A percentile compares a stretch with the other conserved stretches of the same genome.
Conservation (phyloP, 1,140 invertebrate genomes). For the Drosophila aff. region DNA sequence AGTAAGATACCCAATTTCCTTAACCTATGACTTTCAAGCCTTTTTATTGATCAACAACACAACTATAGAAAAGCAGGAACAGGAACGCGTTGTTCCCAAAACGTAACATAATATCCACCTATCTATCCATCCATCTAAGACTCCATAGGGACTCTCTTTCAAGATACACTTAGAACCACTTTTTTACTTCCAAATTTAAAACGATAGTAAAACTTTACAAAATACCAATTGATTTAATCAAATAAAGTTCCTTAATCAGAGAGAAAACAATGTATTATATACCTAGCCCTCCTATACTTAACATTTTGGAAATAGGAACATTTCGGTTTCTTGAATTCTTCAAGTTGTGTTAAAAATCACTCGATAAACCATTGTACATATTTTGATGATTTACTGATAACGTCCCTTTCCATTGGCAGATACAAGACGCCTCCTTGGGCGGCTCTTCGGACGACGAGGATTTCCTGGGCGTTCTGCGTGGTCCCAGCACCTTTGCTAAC, state of each 20-base stretch:
- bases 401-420: slow-evolving; percentile 50
- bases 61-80: background rate
- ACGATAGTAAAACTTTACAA: background rate
- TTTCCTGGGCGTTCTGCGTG: slow-evolving; percentile 86
- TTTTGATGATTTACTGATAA: slow-evolving; percentile 9
- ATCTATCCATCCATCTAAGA: background rate
- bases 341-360: background rate
- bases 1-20: slow-evolving; percentile 6
- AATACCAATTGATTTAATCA: background rate
- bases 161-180: background rate
- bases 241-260: background rate
- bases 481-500: slow-evolving; percentile 90
- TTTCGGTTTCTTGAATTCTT: background rate
- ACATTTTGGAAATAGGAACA: background rate
- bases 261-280: background rate
- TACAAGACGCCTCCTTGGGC: slow-evolving; percentile 84
- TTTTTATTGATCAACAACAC: background rate
- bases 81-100: background rate
- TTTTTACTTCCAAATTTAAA: background rate
- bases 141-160: background rate
- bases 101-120: background rate
- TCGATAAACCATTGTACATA: background rate
- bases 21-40: slow-evolving; percentile 40
- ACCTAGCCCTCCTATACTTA: background rate
- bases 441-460: slow-evolving; percentile 85